Evolutionary conservation across 2,797 vertebrate species (phyloP).

Genomic region (Oryzias dopingdopingensis): DNA sequence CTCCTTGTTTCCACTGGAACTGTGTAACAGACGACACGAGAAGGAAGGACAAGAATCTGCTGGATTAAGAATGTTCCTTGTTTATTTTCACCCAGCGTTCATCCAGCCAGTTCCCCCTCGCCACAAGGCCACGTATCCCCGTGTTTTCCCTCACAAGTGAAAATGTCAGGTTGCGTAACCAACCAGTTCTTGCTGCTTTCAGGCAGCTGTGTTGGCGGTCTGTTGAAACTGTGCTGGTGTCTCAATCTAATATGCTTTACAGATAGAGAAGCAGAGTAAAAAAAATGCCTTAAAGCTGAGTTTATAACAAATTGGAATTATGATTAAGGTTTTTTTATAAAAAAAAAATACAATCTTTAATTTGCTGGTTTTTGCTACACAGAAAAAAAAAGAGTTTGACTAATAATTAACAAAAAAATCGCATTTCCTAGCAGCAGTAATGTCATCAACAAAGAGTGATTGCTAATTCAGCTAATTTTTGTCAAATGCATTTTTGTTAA

Average conservation of each 20-base stretch:
- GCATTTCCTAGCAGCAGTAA: no score
- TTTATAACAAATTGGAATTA: background rate
- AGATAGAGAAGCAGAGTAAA: slow-evolving; percentile 3
- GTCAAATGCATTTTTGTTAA: no score
- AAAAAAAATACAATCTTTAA: no score
- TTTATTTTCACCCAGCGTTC: slow-evolving; percentile 14
- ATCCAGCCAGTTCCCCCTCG: slow-evolving; percentile 9
- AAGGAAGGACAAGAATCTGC: slow-evolving; percentile 21
- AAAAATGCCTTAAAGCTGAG: slow-evolving; percentile 8
- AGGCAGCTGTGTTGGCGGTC: slow-evolving; percentile 1
- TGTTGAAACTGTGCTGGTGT: slow-evolving; percentile 11
- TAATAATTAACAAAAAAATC: no score
- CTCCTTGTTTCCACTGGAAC: slow-evolving; percentile 57
- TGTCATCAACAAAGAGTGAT: no score
- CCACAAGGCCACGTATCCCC: slow-evolving; percentile 6
- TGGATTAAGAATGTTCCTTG: slow-evolving; percentile 7
- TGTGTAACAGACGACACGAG: slow-evolving; percentile 54
- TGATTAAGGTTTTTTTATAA: no score
- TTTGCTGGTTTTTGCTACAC: no score
- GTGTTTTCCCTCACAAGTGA: slow-evolving; percentile 34
- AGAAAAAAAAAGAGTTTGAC: no score
- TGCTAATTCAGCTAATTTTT: no score
- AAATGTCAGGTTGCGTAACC: slow-evolving; percentile 18
- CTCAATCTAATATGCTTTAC: background rate
- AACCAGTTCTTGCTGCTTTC: background rate